Evolutionary conservation across 2,888 invertebrate species (phyloP), one percentile per base, ranked within the genome.

Genomic region (Carterocephalus palaemon): DNA sequence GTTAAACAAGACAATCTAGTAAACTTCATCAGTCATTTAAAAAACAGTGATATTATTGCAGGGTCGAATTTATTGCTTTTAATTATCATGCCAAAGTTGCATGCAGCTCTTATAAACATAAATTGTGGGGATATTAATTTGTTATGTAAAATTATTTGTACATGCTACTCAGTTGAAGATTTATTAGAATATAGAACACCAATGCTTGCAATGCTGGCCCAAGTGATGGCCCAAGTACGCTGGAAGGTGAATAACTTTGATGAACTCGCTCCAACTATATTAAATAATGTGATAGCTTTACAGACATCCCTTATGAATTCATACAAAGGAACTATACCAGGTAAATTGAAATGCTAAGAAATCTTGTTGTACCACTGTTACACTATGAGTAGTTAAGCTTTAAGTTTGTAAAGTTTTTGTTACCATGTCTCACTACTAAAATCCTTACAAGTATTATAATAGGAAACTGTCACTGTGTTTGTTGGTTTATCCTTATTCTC

Each of bases 61-160:
- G 70, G 64, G 17, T 55, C 69, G 6, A 74, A 77, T 38, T 55
- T 85, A 19, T 59, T 85, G 13, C 53, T 83, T 28, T 57, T 75
- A 10, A 65, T 83, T 28, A 65, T 82, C 1, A 83, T 85, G 82
- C 81, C 84, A 3, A 67, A 69, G 47, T 59, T 84, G 37, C 77
- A 84, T 46, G 67, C 65, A 38, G 75, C 70, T 5, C 59, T 85
- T 3, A 13, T 75, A 7, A 57, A 52, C 2, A 75, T 62, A 52
- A 62, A 80, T 40, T 57, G 73, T 16, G 31, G 17, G 3, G 59
- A 52, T 10, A 64, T 84, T 22, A 49, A 69, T 53, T 49, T 71
- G 13, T 75, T 75, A 45, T 60, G 77, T 13, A 71, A 62, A 28
- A 51, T 83, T 6, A 51, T 86, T 28, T 52, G 54, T 22, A 59